A percentile compares a stretch with the other conserved stretches of the same genome.
Evolutionary conservation across 2,888 invertebrate genomes (phyloP).

Genomic region (Macaria notata): DNA sequence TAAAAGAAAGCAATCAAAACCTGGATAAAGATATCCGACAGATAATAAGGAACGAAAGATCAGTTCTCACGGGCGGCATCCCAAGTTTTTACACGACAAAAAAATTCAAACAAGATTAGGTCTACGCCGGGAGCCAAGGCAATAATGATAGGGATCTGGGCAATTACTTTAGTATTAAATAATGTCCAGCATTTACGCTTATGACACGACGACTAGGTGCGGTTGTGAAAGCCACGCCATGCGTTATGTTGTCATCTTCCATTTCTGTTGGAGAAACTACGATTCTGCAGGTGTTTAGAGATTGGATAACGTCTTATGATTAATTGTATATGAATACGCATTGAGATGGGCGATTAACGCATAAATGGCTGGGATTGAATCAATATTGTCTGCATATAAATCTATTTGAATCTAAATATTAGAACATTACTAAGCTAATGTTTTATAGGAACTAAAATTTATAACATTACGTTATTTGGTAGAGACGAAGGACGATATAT

Average conservation of each 20-base stretch:
- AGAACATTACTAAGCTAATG: too few species aligned
- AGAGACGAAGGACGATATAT: too few species aligned
- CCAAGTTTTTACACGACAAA: conserved; percentile 49
- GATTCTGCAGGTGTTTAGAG: conserved; percentile 19
- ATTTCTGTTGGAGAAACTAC: conserved; percentile 23
- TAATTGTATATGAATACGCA: conserved; percentile 13
- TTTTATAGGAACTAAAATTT: too few species aligned
- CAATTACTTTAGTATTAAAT: conserved; percentile 67
- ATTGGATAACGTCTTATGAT: conserved; percentile 20
- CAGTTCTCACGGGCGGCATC: conserved; percentile 39
- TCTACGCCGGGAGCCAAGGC: conserved; percentile 62
- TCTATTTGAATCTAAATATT: too few species aligned
- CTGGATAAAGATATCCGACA: conserved; percentile 57
- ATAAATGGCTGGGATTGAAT: conserved; percentile 3
- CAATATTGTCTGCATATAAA: neutral
- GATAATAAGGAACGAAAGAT: conserved; percentile 53
- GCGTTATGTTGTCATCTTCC: conserved; percentile 53
- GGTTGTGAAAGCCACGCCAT: conserved; percentile 54
- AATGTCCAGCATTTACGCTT: conserved; percentile 40
- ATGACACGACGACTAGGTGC: conserved; percentile 36
- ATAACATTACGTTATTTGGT: too few species aligned
- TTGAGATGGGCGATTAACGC: conserved; percentile 10
- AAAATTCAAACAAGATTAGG: conserved; percentile 50
- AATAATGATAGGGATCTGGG: conserved; percentile 74
- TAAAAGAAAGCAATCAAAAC: conserved; percentile 33